Percentiles rank a stretch among this genome's conserved stretches.
These are phyloP conservation scores for Metaphire vulgaris DNA, from an alignment of 1,140 invertebrate species.

Conservation along the genomic window DNA sequence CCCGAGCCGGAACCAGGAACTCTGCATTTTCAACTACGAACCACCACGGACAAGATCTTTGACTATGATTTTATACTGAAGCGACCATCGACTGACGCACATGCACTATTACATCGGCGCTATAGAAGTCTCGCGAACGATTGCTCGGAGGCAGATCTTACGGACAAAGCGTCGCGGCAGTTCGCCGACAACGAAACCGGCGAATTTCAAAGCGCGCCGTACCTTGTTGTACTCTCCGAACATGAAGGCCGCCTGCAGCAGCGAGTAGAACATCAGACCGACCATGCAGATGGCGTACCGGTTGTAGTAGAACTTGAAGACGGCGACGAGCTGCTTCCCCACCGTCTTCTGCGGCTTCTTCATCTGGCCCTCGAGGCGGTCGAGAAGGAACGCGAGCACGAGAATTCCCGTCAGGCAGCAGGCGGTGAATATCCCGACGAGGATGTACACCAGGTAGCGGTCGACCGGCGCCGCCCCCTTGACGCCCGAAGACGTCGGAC, in stretches of 20 bases:
- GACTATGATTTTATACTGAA: too few relatives aligned
- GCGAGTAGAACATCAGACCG: constrained; percentile 35
- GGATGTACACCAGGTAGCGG: constrained; percentile 33
- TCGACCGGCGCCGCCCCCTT: constrained; percentile 23
- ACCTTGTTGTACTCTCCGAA: constrained; percentile 36
- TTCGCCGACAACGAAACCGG: too few relatives aligned
- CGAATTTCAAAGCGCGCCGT: too few relatives aligned
- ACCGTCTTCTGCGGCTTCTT: constrained; percentile 27
- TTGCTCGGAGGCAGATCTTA: too few relatives aligned
- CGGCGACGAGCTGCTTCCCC: constrained; percentile 32
- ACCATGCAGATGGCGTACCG: constrained; percentile 33
- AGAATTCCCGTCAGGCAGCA: constrained; percentile 34
- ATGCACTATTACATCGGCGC: too few relatives aligned
- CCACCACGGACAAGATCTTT: too few relatives aligned
- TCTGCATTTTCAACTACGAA: too few relatives aligned
- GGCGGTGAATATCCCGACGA: constrained; percentile 37
- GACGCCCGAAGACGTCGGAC: constrained; percentile 19
- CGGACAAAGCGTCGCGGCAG: too few relatives aligned
- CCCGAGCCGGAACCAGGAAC: too few relatives aligned
- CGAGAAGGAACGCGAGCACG: constrained; percentile 36
- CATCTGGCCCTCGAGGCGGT: constrained; percentile 34
- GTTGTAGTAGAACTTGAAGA: constrained; percentile 35
- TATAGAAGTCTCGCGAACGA: too few relatives aligned
- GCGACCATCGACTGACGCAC: too few relatives aligned
- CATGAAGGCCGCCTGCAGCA: constrained; percentile 34